Base-by-base conservation (phyloP, 2,113 vertebrate genomes). In the Tetrao urogallus region DNA sequence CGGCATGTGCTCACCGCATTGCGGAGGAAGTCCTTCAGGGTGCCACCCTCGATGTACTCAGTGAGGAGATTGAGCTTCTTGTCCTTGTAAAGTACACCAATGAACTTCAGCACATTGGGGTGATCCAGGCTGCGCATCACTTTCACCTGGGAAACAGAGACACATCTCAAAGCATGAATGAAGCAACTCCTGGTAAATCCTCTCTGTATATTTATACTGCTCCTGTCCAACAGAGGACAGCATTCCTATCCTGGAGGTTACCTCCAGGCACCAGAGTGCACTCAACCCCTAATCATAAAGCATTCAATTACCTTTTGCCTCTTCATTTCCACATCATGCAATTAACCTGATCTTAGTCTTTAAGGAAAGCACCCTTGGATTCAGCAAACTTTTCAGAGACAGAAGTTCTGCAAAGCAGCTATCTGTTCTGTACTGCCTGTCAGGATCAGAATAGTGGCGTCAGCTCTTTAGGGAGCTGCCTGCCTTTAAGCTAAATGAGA, bases 81-180 rank as follows among this genome's bases (percentile, higher is more conserved):
- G 97, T 99, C 99, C 95, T 99, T 99, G 97, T 99, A 99, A 2
- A 99, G 97, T 57, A 99, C 99, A 3, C 99, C 99, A 3, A 99
- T 99, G 97, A 99, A 99, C 97, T 98, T 99, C 84, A 99, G 97
- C 73, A 99, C 99, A 0, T 99, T 98, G 69, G 99, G 98, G 82
- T 99, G 99, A 86, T 99, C 99, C 56, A 99, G 97, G 96, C 98
- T 98, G 54, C 99, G 98, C 99, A 99, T 99, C 43, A 99, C 99
- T 97, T 99, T 99, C 91, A 99, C 99, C 99, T 99, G 94, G 14
- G 54, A 86, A 64, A n/a, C 28, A 78, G 6, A 47, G 30, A 43
- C 40, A 66, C 78, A 67, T 10, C 64, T 40, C 66, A 81, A 57
- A 72, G 60, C 20, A 14, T 17, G 21, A 76, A 47, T n/a, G 43